phyloP scores from a whole-genome alignment of 2,797 vertebrate species.

The Gymnothorax reevesii region DNA sequence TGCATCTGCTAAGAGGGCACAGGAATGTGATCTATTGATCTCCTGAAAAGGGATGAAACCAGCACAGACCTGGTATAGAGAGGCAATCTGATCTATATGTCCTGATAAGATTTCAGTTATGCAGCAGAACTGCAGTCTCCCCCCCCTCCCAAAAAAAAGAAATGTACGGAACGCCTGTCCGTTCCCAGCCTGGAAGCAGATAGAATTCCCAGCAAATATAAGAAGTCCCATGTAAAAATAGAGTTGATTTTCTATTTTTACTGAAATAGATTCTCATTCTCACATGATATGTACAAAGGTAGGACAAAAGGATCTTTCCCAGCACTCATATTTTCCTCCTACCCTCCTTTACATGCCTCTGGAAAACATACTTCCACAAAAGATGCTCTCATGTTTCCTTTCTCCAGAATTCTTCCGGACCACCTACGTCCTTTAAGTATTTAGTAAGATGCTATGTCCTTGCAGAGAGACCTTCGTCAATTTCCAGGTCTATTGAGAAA shows the following conservation, averaged over 20 bases:
- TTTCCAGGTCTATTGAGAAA: too few relatives aligned
- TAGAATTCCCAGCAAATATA: conserved; percentile 50
- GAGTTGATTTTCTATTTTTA: conserved; percentile 64
- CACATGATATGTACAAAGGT: conserved; percentile 46
- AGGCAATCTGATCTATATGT: conserved; percentile 25
- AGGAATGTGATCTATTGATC: conserved; percentile 79
- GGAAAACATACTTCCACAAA: too few relatives aligned
- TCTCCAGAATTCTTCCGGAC: too few relatives aligned
- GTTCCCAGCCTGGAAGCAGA: conserved; percentile 48
- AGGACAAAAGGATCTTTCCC: neutral
- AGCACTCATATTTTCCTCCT: neutral
- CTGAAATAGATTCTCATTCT: conserved; percentile 64
- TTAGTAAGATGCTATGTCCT: too few relatives aligned
- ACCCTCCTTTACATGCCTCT: neutral
- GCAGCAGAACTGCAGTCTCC: conserved; percentile 46
- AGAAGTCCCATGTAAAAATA: conserved; percentile 61
- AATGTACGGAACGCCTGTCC: conserved; percentile 46
- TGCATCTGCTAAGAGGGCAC: conserved; percentile 43
- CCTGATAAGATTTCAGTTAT: conserved; percentile 57
- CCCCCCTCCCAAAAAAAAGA: conserved; percentile 38
- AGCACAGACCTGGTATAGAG: conserved; percentile 26
- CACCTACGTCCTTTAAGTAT: too few relatives aligned
- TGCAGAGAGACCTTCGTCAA: too few relatives aligned
- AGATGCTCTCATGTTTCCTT: too few relatives aligned
- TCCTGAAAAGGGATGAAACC: conserved; percentile 33